Evolutionary conservation across 1,140 invertebrate species (phyloP).

Genomic region (Coelopa frigida): DNA sequence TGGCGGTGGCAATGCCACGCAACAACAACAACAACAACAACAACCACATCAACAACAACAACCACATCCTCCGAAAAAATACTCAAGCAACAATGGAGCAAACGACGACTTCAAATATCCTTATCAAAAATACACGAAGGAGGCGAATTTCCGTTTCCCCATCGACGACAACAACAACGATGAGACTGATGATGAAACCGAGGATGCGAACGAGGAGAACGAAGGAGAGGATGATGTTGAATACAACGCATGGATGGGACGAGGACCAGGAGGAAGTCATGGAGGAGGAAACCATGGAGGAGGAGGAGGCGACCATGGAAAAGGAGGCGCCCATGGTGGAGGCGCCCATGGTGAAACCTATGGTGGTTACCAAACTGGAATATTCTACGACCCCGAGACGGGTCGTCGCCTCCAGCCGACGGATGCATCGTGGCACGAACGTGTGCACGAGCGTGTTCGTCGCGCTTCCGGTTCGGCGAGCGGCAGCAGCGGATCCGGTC

Average conservation of each 20-base stretch:
- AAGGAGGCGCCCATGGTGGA: too few species aligned
- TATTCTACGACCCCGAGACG: slow-evolving; percentile 39
- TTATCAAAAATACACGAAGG: slow-evolving; percentile 44
- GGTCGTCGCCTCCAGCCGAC: slow-evolving; percentile 24
- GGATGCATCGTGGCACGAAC: slow-evolving; percentile 34
- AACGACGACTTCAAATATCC: slow-evolving; percentile 43
- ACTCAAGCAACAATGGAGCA: slow-evolving; percentile 19
- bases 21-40: too few species aligned
- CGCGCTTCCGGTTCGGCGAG: slow-evolving; percentile 28
- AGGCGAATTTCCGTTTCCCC: slow-evolving; percentile 38
- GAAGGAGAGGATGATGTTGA: too few species aligned
- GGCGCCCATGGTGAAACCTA: too few species aligned
- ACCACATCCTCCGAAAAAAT: slow-evolving; percentile 44
- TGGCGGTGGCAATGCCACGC: too few species aligned
- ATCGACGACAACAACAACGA: too few species aligned
- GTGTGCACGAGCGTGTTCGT: slow-evolving; percentile 38
- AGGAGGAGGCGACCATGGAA: neutral
- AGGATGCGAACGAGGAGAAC: neutral
- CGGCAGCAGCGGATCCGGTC: slow-evolving; percentile 50
- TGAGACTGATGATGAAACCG: slow-evolving; percentile 2
- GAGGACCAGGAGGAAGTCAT: too few species aligned
- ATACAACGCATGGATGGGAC: too few species aligned
- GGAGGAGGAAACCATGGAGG: neutral
- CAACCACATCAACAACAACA: slow-evolving; percentile 17
- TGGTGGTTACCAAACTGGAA: too few species aligned